These are phyloP conservation scores for Astatotilapia flaviijosephi DNA, from an alignment of 2,113 vertebrate species.

Conservation along the genomic window DNA sequence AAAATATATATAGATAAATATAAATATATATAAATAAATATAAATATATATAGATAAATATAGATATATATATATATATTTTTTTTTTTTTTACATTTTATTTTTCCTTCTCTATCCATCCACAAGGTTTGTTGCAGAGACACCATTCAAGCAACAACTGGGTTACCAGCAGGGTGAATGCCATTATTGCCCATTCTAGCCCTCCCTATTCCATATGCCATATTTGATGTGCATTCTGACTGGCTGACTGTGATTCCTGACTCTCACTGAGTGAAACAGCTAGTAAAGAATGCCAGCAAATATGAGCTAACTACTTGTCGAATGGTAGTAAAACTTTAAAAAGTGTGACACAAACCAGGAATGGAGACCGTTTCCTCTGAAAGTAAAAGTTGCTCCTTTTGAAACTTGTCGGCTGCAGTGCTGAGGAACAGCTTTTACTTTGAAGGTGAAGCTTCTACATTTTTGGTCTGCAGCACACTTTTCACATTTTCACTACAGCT, in stretches of 20 bases:
- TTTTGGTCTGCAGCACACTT: background rate
- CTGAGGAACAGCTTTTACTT: background rate
- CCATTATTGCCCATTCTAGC: background rate
- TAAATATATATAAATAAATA: background rate
- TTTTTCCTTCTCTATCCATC: background rate
- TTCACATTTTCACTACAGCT: background rate
- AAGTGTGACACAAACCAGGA: background rate
- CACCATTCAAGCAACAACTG: background rate
- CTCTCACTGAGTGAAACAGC: background rate
- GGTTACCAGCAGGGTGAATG: background rate
- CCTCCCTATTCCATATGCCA: background rate
- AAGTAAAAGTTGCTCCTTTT: background rate
- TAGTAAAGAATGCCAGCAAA: background rate
- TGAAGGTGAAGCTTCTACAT: background rate
- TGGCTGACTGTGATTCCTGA: background rate
- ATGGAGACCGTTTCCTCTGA: background rate
- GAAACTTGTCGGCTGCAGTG: background rate
- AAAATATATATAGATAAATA: fast-evolving
- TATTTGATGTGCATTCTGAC: background rate
- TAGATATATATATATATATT: fast-evolving
- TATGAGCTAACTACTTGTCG: background rate
- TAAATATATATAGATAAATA: background rate
- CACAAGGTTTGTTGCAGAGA: background rate
- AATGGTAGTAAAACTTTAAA: background rate
- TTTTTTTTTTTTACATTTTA: background rate